Evolutionary conservation across 53 echinoderm and acorn worm species (phyloP).

Genomic region (Temnopleurus reevesii): DNA sequence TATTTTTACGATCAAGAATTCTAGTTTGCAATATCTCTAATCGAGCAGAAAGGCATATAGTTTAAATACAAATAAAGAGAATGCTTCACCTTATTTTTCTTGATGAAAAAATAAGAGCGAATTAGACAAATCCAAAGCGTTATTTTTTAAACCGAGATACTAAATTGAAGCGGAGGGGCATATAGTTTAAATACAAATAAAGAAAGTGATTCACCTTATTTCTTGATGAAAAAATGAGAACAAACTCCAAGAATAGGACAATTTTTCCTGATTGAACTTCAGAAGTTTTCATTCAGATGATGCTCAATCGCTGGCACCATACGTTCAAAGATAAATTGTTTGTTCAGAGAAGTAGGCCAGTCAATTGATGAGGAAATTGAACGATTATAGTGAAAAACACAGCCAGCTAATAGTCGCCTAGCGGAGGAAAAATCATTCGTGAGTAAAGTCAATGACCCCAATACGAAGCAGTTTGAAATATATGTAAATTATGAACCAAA

Average conservation of each 20-base stretch:
- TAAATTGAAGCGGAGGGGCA: no score
- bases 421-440: neutral
- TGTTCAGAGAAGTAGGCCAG: neutral
- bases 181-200: no score
- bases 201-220: neutral
- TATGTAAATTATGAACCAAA: no score
- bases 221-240: neutral
- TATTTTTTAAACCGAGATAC: no score
- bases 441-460: neutral
- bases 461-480: neutral
- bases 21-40: no score
- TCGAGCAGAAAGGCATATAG: no score
- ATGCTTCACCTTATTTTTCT: no score
- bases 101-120: no score
- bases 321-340: neutral
- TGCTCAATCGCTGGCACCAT: neutral
- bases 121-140: no score
- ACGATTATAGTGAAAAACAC: neutral
- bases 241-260: neutral
- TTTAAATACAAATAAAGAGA: no score
- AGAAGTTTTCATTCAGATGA: neutral
- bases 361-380: slow-evolving; percentile 21
- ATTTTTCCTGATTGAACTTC: neutral
- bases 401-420: neutral
- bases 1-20: no score